Evolutionary conservation across 2,113 vertebrate genomes (phyloP).

Genomic region (Zeus faber): DNA sequence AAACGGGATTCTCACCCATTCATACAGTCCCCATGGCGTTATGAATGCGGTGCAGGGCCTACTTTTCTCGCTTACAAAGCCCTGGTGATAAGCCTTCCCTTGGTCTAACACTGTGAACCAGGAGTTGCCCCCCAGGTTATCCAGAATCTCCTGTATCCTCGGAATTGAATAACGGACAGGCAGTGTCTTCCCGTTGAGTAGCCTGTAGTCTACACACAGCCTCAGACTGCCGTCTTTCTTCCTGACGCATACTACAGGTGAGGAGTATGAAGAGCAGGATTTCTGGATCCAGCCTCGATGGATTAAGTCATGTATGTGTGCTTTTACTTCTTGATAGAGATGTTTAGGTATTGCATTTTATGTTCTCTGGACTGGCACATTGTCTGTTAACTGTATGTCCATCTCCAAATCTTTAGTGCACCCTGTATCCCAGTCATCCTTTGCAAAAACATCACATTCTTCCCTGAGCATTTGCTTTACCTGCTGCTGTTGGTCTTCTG

Average conservation of each 20-base stretch:
- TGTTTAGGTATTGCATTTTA: neutral
- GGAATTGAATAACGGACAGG: conserved; percentile 8
- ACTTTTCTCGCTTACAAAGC: conserved; percentile 5
- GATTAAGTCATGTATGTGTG: neutral
- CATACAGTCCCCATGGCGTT: conserved; percentile 14
- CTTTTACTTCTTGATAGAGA: too few species aligned
- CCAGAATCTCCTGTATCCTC: conserved; percentile 25
- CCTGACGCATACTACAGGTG: neutral
- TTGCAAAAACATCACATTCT: neutral
- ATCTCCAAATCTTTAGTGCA: neutral
- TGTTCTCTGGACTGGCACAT: conserved; percentile 9
- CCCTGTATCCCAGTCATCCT: neutral
- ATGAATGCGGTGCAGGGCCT: conserved; percentile 12
- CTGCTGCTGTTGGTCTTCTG: neutral
- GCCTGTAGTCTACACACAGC: conserved; percentile 5
- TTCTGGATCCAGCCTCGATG: conserved; percentile 10
- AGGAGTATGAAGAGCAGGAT: conserved; percentile 6
- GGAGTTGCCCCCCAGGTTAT: conserved; percentile 16
- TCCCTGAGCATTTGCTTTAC: neutral
- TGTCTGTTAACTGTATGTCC: conserved; percentile 12
- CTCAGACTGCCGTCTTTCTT: conserved; percentile 20
- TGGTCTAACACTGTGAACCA: conserved; percentile 27
- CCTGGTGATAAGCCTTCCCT: conserved; percentile 23
- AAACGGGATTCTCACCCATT: conserved; percentile 20
- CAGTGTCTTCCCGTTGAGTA: conserved; percentile 5